Base-by-base conservation (phyloP, 2,888 invertebrate species). In the Andrena praecox region DNA sequence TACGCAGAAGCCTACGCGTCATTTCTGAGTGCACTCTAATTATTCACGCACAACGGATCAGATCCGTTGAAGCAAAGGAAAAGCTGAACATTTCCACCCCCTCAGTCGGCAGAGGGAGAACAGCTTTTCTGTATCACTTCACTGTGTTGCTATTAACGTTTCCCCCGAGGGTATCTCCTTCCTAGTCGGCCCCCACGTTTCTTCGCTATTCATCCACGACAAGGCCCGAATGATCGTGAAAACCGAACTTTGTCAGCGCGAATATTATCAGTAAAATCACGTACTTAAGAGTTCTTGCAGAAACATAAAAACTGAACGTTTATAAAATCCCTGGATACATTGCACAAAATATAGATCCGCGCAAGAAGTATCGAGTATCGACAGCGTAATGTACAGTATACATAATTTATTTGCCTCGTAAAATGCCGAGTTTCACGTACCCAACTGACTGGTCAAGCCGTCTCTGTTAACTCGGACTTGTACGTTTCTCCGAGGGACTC, bases 31-130 rank as follows among this genome's bases (percentile, higher is more conserved):
- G 69, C 86, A 72, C 77, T 71, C 85, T 85, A 86, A 86, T 86
- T 86, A 86, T 86, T 85, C 85, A 86, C 85, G 83, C 83, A 81
- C 83, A 74, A 67, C 85, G 75, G 67, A 80, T 82, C 85, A 24
- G 63, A 75, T 72, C 64, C 66, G 48, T 24, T 7, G 76, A 35
- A 71, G 80, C 59, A 73, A 82, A 59, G 54, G 73, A 52, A 77
- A 56, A 56, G 74, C 60, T 59, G 72, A 73, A 83, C 52, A 59
- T 63, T 82, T 48, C 8, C 54, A n/a, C 52, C 16, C 42, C 42
- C 42, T 5, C 42, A 4, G 42, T 5, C 16, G 16, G 16, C 42
- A 42, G 42, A 42, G 42, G 5, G 42, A 16, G 42, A 31, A 64
- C 31, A 10, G 66, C 71, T 80, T 76, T 62, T 73, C 74, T 10